Base-by-base conservation (phyloP, 2,797 vertebrate genomes). In the Pseudopleuronectes americanus region DNA sequence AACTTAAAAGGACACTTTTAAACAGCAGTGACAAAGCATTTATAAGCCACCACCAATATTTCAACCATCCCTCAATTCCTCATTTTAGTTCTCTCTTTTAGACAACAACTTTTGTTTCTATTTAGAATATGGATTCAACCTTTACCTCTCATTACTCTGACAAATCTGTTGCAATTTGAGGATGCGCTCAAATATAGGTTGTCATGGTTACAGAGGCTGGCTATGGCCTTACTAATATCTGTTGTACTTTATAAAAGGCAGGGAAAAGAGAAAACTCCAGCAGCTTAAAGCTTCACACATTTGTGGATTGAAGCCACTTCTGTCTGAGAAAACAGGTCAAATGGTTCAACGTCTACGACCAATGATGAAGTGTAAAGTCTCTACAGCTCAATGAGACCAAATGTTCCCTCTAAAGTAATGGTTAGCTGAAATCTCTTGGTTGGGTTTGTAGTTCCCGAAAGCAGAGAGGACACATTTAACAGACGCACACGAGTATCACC, bases 161-260 rank as follows among this genome's bases (percentile, higher is more conserved):
- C 60, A 28, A n/a, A 41, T 63, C 33, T 6, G 24, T 41, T 31
- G 26, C 53, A 66, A 65, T 49, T 73, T 17, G 49, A 74, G 58
- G 78, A 77, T 65, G 67, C 64, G 24, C 70, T 82, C 57, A 71
- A 75, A 74, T 51, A 59, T 54, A 48, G 19, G 80, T 88, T 81
- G 74, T 71, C 69, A 84, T 79, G 77, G 88, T 79, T 85, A 85
- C 81, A 51, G 48, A 79, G 54, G 62, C 54, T 58, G 77, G 47
- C 49, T 80, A 57, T 58, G 54, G 64, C 48, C 68, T 36, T 53
- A 68, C 77, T 79, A 77, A 73, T 71, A 77, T 82, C 65, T 31
- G 64, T 56, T 71, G 54, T 36, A 41, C 75, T 65, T 70, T 14
- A 8, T 41, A 52, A 22, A 21, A 53, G 17, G 21, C 23, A 45